These are phyloP conservation scores for Antennarius striatus DNA, from an alignment of 2,113 vertebrate genomes.

Conservation along the genomic window DNA sequence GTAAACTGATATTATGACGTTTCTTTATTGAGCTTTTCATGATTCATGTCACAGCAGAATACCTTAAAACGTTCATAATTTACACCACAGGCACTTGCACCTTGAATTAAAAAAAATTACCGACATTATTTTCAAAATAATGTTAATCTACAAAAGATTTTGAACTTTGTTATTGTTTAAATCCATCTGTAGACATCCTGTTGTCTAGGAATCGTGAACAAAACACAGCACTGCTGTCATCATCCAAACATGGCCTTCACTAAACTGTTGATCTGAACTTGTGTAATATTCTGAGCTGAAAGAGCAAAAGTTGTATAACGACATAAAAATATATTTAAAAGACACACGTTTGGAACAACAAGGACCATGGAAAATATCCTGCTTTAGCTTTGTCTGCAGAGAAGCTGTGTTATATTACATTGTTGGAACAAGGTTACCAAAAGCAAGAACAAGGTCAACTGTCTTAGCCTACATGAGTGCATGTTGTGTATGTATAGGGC, in stretches of 20 bases:
- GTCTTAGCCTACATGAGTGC: slow-evolving; percentile 31
- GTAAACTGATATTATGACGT: too few relatives aligned
- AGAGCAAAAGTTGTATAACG: slow-evolving; percentile 8
- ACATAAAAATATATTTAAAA: slow-evolving; percentile 25
- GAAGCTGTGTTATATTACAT: slow-evolving; percentile 29
- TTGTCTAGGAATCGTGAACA: slow-evolving; percentile 13
- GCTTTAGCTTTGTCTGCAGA: slow-evolving; percentile 25
- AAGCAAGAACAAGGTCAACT: slow-evolving; percentile 46
- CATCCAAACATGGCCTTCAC: slow-evolving; percentile 28
- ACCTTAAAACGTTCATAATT: too few relatives aligned
- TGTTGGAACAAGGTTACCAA: slow-evolving; percentile 37
- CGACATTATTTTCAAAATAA: slow-evolving; percentile 42
- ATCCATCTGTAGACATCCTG: slow-evolving; percentile 13
- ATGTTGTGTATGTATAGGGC: slow-evolving; percentile 12
- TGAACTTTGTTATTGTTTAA: slow-evolving; percentile 2
- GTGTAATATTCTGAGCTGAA: slow-evolving; percentile 18
- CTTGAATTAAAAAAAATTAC: slow-evolving; percentile 37
- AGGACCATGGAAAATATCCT: slow-evolving; percentile 36
- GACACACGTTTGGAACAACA: slow-evolving; percentile 21
- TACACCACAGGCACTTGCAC: too few relatives aligned
- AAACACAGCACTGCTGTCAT: slow-evolving; percentile 27
- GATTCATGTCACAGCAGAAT: too few relatives aligned
- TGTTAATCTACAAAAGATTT: slow-evolving; percentile 40
- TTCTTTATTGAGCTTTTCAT: too few relatives aligned
- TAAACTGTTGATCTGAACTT: slow-evolving; percentile 30